These are phyloP conservation scores for Tubulanus polymorphus DNA, from an alignment of 2,888 invertebrate genomes.

Conservation along the genomic window DNA sequence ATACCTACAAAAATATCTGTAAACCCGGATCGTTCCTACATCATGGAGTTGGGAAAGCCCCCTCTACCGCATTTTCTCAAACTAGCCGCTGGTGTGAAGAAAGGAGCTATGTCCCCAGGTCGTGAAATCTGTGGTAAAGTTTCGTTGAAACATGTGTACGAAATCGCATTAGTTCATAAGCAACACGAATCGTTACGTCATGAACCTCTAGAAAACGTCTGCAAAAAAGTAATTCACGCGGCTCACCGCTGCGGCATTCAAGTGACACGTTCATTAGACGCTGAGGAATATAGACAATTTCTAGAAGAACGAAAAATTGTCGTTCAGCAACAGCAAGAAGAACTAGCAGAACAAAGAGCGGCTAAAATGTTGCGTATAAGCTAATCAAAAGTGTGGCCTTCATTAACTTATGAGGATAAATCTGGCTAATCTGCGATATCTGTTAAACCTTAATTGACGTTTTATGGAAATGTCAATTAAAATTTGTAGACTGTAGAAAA, in stretches of 20 bases:
- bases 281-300: conserved; percentile 74
- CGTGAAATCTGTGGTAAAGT: conserved; percentile 81
- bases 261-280: conserved; percentile 71
- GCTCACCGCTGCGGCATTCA: conserved; percentile 81
- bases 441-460: no score
- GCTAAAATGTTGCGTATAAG: conserved; percentile 77
- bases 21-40: conserved; percentile 78
- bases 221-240: conserved; percentile 71
- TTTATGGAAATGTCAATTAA: no score
- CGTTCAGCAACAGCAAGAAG: conserved; percentile 70
- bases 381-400: not conserved
- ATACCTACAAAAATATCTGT: conserved; percentile 77
- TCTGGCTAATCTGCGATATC: no score
- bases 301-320: conserved; percentile 68
- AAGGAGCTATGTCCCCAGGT: conserved; percentile 67
- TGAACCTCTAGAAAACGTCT: conserved; percentile 58
- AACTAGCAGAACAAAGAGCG: conserved; percentile 77
- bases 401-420: no score
- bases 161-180: conserved; percentile 95
- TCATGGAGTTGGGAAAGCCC: conserved; percentile 78
- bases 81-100: conserved; percentile 88
- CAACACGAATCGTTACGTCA: conserved; percentile 65
- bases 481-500: no score
- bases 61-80: conserved; percentile 84
- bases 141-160: conserved; percentile 91